Conservation (phyloP, 2,888 invertebrate species). For the Agrochola litura region DNA sequence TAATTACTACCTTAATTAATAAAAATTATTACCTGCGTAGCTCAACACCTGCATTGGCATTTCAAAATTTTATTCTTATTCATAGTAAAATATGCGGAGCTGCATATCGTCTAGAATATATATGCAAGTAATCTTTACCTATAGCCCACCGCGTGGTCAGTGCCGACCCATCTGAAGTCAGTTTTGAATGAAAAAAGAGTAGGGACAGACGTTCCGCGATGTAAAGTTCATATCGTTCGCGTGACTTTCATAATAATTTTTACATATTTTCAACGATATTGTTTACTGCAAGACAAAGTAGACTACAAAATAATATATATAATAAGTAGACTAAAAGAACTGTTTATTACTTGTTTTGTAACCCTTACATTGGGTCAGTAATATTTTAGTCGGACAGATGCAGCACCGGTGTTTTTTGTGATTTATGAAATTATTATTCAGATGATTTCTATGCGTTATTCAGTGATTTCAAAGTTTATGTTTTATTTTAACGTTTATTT, state of each 20-base stretch:
- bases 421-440: slow-evolving; percentile 1
- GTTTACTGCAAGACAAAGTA: slow-evolving; percentile 5
- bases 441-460: slow-evolving; percentile 15
- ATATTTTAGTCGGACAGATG: background rate
- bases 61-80: slow-evolving; percentile 17
- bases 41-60: slow-evolving; percentile 9
- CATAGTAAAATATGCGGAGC: slow-evolving; percentile 18
- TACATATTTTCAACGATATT: slow-evolving; percentile 7
- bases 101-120: slow-evolving; percentile 4
- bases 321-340: slow-evolving; percentile 11
- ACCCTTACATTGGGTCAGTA: slow-evolving; percentile 6
- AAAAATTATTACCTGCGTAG: background rate
- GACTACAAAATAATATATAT: background rate
- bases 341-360: background rate
- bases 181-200: slow-evolving; percentile 55
- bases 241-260: slow-evolving; percentile 30
- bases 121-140: slow-evolving; percentile 5
- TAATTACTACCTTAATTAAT: background rate
- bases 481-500: slow-evolving; percentile 10
- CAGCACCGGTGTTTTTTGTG: slow-evolving; percentile 4
- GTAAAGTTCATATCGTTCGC: slow-evolving; percentile 27
- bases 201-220: slow-evolving; percentile 54
- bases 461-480: background rate
- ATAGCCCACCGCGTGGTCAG: slow-evolving; percentile 11
- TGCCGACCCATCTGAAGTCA: slow-evolving; percentile 40